Evolutionary conservation across 2,797 vertebrate species (phyloP), one percentile per base, ranked within the genome.

Genomic region (Acropternis orthonyx): DNA sequence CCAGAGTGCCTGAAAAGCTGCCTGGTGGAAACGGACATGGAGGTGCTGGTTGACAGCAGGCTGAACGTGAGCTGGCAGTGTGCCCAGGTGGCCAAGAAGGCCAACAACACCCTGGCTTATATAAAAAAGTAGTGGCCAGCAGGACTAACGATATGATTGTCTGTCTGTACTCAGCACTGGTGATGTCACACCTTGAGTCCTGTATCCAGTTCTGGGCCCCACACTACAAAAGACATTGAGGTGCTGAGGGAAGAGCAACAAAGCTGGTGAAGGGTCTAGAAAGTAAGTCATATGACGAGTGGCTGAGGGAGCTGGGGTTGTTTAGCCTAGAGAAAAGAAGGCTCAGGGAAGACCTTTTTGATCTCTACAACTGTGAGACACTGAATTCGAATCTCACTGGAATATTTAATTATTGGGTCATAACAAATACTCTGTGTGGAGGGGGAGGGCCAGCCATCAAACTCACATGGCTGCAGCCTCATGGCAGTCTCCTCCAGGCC

Each of bases 81-180:
- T 61, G 39, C 34, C 46, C 30, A 54, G 26, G 14, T 32, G 32
- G 36, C 9, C 62, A 68, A 55, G 26, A 59, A 73, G 18, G 15
- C 15, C 36, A 36, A 2, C 15, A 30, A 1, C 26, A 54, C 0
- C 17, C 18, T 14, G 8, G 22, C 5, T 56, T 43, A 2, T 12
- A 11, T 43, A 63, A 61, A 52, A 54, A 54, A 51, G 3, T 12
- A 32, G 19, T 32, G 52, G 18, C 30, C 52, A 79, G 58, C 19
- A 65, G 37, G 4, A 44, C 13, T 14, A 21, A 9, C 10, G 5
- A 10, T 24, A 7, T 2, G 2, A 51, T 27, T 24, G 7, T 24
- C 4, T 13, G 19, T 6, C 4, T 37, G 10, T 28, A 17, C 12
- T 65, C 0, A 0, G 44, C 13, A 12, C n/a, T 28, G 23, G 2